Base-by-base conservation (phyloP, 2,888 invertebrate species). In the Drosophila prostipennis region DNA sequence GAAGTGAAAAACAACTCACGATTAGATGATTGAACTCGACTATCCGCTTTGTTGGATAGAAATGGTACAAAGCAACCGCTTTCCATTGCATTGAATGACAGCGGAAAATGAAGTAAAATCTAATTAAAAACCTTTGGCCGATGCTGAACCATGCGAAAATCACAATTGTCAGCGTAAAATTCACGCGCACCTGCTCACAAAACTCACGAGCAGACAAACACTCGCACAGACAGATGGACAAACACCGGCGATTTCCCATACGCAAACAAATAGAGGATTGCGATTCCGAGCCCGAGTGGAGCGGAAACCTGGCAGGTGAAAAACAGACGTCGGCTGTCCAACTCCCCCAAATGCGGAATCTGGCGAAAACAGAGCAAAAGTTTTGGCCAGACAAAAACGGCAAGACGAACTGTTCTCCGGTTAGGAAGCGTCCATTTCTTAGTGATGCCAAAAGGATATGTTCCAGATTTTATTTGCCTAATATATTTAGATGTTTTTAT, bases 81-180 rank as follows among this genome's bases (percentile, higher is more conserved):
- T 36, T 36, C 42, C 53, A 59, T 63, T 64, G 48, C 51, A 48
- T 59, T 72, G 77, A 80, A 72, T 71, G 78, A 71, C 72, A 73
- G 71, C 69, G 70, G 77, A 75, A 78, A 78, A 72, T 78, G 65
- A 80, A 73, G 64, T 61, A 78, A 79, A 83, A 80, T 86, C 81
- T 80, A 86, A 86, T 83, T 83, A 80, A 84, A 74, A 74, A 64
- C 72, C 45, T 63, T 69, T 72, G 61, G 60, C 55, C 43, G 42
- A 61, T 40, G 43, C 16, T 42, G 49, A 52, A 52, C 55, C 52
- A 65, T 42, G 61, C 51, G 60, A 69, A 86, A 86, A 84, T 83
- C 81, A 83, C 82, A 84, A 83, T 86, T 83, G 81, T 83, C 84
- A 78, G 87, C 79, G 68, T 65, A 72, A 76, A 80, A 74, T 72